Conservation (phyloP, 2,888 invertebrate genomes). For the Blastobasis adustella region DNA sequence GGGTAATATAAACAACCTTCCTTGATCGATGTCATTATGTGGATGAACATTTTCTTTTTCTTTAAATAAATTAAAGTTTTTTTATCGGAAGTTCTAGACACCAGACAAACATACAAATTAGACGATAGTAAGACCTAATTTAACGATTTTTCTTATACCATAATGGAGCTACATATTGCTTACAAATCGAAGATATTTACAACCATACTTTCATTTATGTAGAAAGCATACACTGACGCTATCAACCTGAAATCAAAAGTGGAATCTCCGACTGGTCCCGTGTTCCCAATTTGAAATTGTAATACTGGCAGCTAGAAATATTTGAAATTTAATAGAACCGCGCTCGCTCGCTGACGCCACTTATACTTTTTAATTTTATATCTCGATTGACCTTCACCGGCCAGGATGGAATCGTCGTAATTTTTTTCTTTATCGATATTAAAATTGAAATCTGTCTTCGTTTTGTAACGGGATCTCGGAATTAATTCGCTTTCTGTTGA, state of each 20-base stretch:
- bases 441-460: not conserved
- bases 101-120: too few relatives aligned
- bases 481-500: too few relatives aligned
- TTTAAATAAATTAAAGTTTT: too few relatives aligned
- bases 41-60: too few relatives aligned
- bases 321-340: slow-evolving; percentile 69
- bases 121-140: too few relatives aligned
- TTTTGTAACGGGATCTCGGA: slow-evolving; percentile 27
- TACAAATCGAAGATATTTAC: too few relatives aligned
- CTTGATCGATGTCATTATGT: too few relatives aligned
- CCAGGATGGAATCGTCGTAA: slow-evolving; percentile 59
- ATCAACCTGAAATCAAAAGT: slow-evolving; percentile 39
- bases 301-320: slow-evolving; percentile 56
- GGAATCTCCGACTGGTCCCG: slow-evolving; percentile 16
- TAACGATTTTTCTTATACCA: too few relatives aligned
- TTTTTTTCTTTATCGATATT: slow-evolving; percentile 32
- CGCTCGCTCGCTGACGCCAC: slow-evolving; percentile 47
- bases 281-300: slow-evolving; percentile 63
- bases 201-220: too few relatives aligned
- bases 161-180: too few relatives aligned
- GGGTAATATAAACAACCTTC: too few relatives aligned
- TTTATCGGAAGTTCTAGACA: too few relatives aligned
- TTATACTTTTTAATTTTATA: slow-evolving; percentile 74
- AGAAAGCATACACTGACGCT: slow-evolving; percentile 5
- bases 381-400: slow-evolving; percentile 65